Base-by-base conservation (phyloP, 2,113 vertebrate genomes). In the Gallinago paraguaiae region DNA sequence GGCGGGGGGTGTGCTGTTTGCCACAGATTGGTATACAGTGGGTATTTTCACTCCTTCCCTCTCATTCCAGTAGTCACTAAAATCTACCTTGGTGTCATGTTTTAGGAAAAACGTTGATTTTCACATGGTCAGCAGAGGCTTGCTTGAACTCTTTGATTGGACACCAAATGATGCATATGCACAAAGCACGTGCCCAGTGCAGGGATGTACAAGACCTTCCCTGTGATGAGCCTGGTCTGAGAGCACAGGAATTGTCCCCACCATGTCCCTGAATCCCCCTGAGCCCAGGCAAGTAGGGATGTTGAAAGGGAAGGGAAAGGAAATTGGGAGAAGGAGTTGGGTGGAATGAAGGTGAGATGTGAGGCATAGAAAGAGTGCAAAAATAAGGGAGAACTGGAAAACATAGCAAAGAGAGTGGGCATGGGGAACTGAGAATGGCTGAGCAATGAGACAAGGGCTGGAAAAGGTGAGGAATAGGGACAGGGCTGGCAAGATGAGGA, bases 181-280 rank as follows among this genome's bases (percentile, higher is more conserved):
- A 50, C 31, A 41, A 63, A 22, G 18, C 27, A 39, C 4, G 5
- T 48, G 11, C 9, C 15, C 69, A 79, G 57, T 2, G 35, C 39
- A 60, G 61, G 25, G 35, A 59, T 0, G 2, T 22, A 7, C 10
- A 33, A 48, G 82, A 56, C 30, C 35, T 87, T 53, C 28, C 24
- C 2, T 0, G 56, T 11, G 33, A 24, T 11, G 19, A 50, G n/a
- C n/a, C 28, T 56, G 39, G 7, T 22, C 65, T 78, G 70, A 67
- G 35, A 33, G 23, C 46, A 45, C n/a, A 41, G 9, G 35, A 13
- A 35, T 64, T 72, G 39, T 53, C 31, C 16, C 50, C 75, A 35
- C 23, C 0, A 0, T 8, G 53, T 37, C 27, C 37, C 25, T 5
- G 2, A 74, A 54, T 33, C n/a, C 54, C 0, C 0, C 30, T 57